Conservation (phyloP, 2,888 invertebrate species). For the Nemotelus nigrinus region DNA sequence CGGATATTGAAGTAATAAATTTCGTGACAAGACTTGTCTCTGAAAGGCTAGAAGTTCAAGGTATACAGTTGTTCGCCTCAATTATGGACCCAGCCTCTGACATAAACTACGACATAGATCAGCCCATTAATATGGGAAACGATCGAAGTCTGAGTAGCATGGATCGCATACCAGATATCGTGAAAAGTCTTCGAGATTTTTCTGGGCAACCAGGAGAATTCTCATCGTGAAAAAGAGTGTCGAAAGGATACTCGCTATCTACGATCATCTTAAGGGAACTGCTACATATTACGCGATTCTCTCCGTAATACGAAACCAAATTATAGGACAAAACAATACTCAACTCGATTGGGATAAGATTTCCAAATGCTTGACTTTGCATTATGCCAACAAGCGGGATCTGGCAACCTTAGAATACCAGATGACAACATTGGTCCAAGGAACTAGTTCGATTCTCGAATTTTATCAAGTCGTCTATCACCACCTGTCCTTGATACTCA, state of each 20-base stretch:
- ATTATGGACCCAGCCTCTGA: background rate
- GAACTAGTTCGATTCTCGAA: too few species aligned
- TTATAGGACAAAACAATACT: background rate
- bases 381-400: conserved; percentile 37
- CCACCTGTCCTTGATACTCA: conserved; percentile 52
- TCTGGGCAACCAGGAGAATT: background rate
- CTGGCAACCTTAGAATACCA: conserved; percentile 44
- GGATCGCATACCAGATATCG: conserved; percentile 9
- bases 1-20: too few species aligned
- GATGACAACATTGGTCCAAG: conserved; percentile 49
- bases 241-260: conserved; percentile 2
- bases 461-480: conserved; percentile 51
- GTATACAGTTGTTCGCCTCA: background rate
- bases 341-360: background rate
- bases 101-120: background rate
- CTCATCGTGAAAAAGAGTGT: conserved; percentile 1
- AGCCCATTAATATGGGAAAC: background rate
- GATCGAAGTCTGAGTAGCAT: background rate
- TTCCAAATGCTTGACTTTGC: conserved; percentile 11
- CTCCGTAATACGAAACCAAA: background rate
- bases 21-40: too few species aligned
- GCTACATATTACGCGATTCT: background rate
- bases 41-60: background rate
- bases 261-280: background rate
- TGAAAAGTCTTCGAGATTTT: conserved; percentile 1